Conservation (phyloP, 2,797 vertebrate species). For the Chanos chanos region DNA sequence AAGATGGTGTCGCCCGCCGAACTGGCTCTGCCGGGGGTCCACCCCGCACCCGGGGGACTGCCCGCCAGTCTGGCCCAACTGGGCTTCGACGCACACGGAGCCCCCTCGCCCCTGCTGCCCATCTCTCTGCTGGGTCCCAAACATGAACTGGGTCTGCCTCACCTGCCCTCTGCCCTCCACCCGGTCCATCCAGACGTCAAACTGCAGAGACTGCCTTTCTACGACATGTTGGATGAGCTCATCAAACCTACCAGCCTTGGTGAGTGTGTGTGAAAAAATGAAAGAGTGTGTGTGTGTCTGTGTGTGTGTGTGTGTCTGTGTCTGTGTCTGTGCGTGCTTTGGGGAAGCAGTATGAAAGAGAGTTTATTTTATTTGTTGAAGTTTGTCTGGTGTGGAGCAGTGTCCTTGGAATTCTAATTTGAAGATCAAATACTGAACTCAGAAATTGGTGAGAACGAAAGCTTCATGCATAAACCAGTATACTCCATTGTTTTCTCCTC, state of each 20-base stretch:
- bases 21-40: slow-evolving; percentile 82
- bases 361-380: background rate
- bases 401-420: background rate
- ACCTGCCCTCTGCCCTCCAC: slow-evolving; percentile 87
- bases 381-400: background rate
- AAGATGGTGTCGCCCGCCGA: slow-evolving; percentile 92
- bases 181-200: slow-evolving; percentile 97
- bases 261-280: slow-evolving; percentile 60
- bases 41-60: slow-evolving; percentile 79
- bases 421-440: too few relatives aligned
- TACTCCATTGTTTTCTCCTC: too few relatives aligned
- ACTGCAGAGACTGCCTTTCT: slow-evolving; percentile 94
- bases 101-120: slow-evolving; percentile 85
- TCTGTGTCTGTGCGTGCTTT: background rate
- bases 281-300: background rate
- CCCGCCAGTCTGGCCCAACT: slow-evolving; percentile 86
- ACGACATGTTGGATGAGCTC: slow-evolving; percentile 94
- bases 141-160: slow-evolving; percentile 91
- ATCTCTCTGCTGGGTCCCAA: slow-evolving; percentile 93
- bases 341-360: background rate
- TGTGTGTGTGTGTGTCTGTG: background rate
- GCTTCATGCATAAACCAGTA: too few relatives aligned
- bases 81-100: slow-evolving; percentile 76
- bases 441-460: too few relatives aligned
- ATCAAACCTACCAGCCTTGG: slow-evolving; percentile 97